These are phyloP conservation scores for Dendrocincla fuliginosa DNA, from an alignment of 2,797 vertebrate genomes.

Conservation along the genomic window DNA sequence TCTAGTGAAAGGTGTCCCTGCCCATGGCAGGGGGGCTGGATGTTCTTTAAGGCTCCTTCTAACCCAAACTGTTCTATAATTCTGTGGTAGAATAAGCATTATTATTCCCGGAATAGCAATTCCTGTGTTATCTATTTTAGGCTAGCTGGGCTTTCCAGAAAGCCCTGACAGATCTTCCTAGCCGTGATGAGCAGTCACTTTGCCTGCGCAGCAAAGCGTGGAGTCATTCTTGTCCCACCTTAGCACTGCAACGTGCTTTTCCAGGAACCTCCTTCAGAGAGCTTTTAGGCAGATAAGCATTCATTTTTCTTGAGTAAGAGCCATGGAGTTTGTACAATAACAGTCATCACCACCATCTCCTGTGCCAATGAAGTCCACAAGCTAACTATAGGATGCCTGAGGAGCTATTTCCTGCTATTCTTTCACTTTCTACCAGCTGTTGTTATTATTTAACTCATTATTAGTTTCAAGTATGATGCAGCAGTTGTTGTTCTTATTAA, in stretches of 20 bases:
- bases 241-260: not conserved
- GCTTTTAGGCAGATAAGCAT: not conserved
- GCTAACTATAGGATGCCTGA: conserved; percentile 28
- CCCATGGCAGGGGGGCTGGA: not conserved
- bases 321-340: not conserved
- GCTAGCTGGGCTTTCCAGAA: not conserved
- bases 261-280: not conserved
- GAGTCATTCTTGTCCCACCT: not conserved
- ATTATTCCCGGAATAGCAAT: conserved; percentile 1
- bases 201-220: not conserved
- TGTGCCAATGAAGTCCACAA: not conserved
- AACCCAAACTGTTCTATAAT: not conserved
- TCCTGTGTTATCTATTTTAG: not conserved
- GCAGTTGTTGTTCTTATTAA: not conserved
- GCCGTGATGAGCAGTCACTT: not conserved
- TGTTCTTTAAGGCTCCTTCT: not conserved
- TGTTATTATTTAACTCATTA: conserved; percentile 25
- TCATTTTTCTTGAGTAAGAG: not conserved
- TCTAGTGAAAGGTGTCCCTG: accelerated
- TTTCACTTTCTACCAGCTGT: conserved; percentile 55
- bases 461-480: conserved; percentile 1
- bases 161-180: not conserved
- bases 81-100: not conserved
- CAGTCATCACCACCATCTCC: not conserved
- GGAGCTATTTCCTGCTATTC: conserved; percentile 57